Base-by-base conservation (phyloP, 2,888 invertebrate genomes). In the Coelogynopora nodosa region DNA sequence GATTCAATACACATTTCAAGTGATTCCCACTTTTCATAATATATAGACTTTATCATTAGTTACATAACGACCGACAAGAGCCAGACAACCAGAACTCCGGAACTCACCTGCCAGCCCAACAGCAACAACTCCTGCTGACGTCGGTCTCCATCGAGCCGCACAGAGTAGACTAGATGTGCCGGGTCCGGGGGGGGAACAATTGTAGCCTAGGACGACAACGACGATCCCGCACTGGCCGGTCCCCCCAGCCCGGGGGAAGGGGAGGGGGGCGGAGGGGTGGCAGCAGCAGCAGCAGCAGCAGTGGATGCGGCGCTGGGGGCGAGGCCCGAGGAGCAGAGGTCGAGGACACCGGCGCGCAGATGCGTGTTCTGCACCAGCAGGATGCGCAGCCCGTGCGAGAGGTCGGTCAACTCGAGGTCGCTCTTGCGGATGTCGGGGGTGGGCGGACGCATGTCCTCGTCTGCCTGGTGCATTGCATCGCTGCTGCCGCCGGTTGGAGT, bases 371-470 rank as follows among this genome's bases (percentile, higher is more conserved):
- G 74, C 10, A 74, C 74, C 18, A 74, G 74, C 2, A 74, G 23
- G 23, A 74, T 74, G 27, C 74, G 74, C 23, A 74, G 74, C 2
- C 74, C 74, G 74, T 74, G 18, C 5, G 74, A 74, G 23, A 74
- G 74, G 23, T 74, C 74, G 2, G 74, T 74, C 27, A 74, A 26
- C 74, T 74, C 74, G 27, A 74, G 74, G 74, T 74, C 74, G 23
- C 74, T 74, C 27, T 74, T 74, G 74, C 74, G 74, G 27, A 74
- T 74, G 74, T 74, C 74, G 18, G 74, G 74, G 2, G 74, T 74
- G 5, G 74, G 74, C 23, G 74, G 74, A 74, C 18, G 74, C 74
- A 74, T 13, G 74, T 74, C 74, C 18, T 74, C 23, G 5, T 74
- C 74, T 49, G 49, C n/a, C n/a, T n/a, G n/a, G n/a, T n/a, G n/a